Evolutionary conservation across 2,113 vertebrate genomes (phyloP).

Genomic region (Scomber scombrus): DNA sequence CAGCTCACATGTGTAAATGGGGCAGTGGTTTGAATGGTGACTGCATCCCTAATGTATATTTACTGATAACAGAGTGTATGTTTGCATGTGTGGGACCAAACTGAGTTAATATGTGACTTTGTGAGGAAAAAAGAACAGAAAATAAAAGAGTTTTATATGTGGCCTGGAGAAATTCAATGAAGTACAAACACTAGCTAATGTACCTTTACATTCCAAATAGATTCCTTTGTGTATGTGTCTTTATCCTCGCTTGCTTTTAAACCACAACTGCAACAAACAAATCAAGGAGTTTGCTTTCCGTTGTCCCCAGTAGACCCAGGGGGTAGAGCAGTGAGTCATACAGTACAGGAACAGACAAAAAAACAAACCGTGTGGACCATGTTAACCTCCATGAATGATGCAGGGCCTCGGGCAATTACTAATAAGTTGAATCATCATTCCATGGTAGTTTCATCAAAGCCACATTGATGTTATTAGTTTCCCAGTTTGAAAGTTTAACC

Average conservation of each 20-base stretch:
- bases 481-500: constrained; percentile 21
- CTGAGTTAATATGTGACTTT: constrained; percentile 37
- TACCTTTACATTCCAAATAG: constrained; percentile 37
- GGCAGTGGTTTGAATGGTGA: too few species aligned
- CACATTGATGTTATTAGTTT: not conserved
- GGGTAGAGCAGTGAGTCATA: constrained; percentile 6
- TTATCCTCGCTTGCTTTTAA: constrained; percentile 30
- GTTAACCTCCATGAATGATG: constrained; percentile 34
- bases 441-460: constrained; percentile 43
- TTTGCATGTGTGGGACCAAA: constrained; percentile 13
- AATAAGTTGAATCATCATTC: constrained; percentile 47
- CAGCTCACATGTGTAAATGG: too few species aligned
- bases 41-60: not conserved
- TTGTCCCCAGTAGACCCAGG: constrained; percentile 40
- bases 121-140: not conserved
- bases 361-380: constrained; percentile 18
- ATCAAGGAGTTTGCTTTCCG: constrained; percentile 40
- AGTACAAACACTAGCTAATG: constrained; percentile 46
- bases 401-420: constrained; percentile 6
- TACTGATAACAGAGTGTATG: not conserved
- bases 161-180: constrained; percentile 50
- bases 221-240: constrained; percentile 18
- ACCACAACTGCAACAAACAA: constrained; percentile 30
- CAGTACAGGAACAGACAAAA: constrained; percentile 29
- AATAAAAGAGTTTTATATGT: constrained; percentile 12